Base-by-base conservation (phyloP, 2,113 vertebrate genomes). In the Rhea pennata region DNA sequence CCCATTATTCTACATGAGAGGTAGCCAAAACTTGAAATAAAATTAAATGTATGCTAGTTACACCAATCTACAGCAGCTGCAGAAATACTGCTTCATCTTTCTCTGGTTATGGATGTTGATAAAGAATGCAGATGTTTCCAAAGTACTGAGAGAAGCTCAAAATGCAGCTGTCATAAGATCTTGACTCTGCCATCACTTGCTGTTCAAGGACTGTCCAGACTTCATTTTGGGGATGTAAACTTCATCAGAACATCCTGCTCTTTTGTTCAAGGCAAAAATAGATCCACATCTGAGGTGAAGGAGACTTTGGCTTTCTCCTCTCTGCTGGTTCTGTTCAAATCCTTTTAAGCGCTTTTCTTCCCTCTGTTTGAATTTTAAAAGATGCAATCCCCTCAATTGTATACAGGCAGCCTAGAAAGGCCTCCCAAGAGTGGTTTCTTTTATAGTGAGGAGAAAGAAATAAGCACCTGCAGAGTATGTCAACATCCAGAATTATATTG, bases 91-190 rank as follows among this genome's bases (percentile, higher is more conserved):
- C 82, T 88, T 96, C 90, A 84, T 96, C 72, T 91, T 90, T 96
- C 95, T 56, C 80, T 65, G 61, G 84, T 46, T 96, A 70, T 91
- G 93, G 92, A 39, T 94, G 85, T 72, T 93, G 92, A 93, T 92
- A 96, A 95, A 95, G 93, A 96, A 96, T 94, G 92, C 92, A 95
- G 94, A 96, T 96, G 93, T 95, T 97, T 94, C 94, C 72, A 42
- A 96, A 96, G 73, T 93, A 96, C 93, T 92, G 95, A 96, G 88
- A 85, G 84, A 90, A 97, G 92, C 93, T 94, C 76, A 92, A 96
- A 95, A 94, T 5, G 71, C 91, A 95, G 94, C 92, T 96, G 93
- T 67, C 42, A 66, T 86, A 89, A 71, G 86, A 97, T 90, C 93
- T 88, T 94, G 77, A 59, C 90, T 95, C 44, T 96, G 91, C 90